Base-by-base conservation (phyloP, 2,888 invertebrate genomes). In the Scaeva pyrastri region DNA sequence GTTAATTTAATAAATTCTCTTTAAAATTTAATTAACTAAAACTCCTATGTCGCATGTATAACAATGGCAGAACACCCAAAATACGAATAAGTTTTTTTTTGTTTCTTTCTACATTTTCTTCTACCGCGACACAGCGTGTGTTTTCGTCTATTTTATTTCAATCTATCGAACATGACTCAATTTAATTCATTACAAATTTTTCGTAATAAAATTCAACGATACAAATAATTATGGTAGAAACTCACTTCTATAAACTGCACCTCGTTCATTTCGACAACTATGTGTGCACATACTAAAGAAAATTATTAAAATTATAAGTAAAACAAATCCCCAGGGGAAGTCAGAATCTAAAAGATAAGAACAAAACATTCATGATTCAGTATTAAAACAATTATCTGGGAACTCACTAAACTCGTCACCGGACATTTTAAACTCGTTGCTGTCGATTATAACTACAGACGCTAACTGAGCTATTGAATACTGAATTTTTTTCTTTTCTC, bases 241-340 rank as follows among this genome's bases (percentile, higher is more conserved):
- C 81, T 82, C 60, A 82, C 82, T 77, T 41, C 55, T 16, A 21
- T 82, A 82, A n/a, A 56, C 4, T n/a, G 60, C 45, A 68, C 68
- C 21, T 8, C 16, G 26, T 31, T 72, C 23, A 12, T 41, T 48
- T 26, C 23, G 52, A 31, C 77, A 77, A 21, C 58, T 52, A 7
- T 58, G 71, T 12, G 77, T 60, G n/a, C 72, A 82, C 5, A 73
- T 31, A 39, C 72, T 45, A 11, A 82, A 43, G 2, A 72, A 48
- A 1, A 82, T 45, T 12, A 73, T 6, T 2, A 82, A n/a, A 10
- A 82, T 2, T 39, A 82, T 55, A 26, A 68, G 77, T 3, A 66
- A 19, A 12, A 66, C 1, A 2, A 80, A 21, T 52, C 80, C 77
- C 55, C 41, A 82, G 1, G 77, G 72, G 14, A 82, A 68, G 16